A percentile compares a stretch with the other conserved stretches of the same genome.
These are phyloP conservation scores for Syrmaticus mikado DNA, from an alignment of 2,113 vertebrate genomes.

Conservation along the genomic window DNA sequence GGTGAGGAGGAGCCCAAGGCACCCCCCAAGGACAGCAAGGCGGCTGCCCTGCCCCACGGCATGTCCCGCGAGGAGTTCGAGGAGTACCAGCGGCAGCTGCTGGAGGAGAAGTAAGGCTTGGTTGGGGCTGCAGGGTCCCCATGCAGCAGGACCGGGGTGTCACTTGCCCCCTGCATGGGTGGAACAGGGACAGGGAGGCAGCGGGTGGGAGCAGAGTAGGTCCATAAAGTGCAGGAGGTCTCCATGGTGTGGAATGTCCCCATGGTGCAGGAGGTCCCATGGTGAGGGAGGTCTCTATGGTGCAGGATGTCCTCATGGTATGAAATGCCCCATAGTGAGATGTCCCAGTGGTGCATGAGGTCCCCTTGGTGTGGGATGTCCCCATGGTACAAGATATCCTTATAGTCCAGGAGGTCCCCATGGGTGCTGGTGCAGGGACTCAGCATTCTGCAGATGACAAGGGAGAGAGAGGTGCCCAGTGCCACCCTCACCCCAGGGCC, in stretches of 20 bases:
- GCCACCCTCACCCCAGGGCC: neutral
- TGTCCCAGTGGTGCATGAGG: no score
- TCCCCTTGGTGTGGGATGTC: no score
- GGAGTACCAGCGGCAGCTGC: conserved; percentile 80
- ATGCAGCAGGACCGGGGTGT: rapidly evolving
- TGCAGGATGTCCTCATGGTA: no score
- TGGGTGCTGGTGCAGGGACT: neutral
- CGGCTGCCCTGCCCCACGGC: conserved; percentile 54
- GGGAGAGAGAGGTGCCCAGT: neutral
- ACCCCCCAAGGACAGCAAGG: conserved; percentile 59
- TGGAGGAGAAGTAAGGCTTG: conserved; percentile 83
- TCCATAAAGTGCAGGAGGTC: rapidly evolving
- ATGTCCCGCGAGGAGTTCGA: conserved; percentile 79
- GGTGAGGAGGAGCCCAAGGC: neutral
- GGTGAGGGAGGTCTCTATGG: no score
- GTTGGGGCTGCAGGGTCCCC: rapidly evolving
- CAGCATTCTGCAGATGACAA: rapidly evolving
- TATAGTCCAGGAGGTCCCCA: no score
- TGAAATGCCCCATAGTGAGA: no score
- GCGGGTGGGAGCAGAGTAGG: neutral
- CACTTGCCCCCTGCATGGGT: neutral
- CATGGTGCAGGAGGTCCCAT: rapidly evolving
- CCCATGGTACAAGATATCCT: no score
- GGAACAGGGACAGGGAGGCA: neutral
- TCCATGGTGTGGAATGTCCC: no score